Evolutionary conservation across 2,888 invertebrate genomes (phyloP).

Genomic region (Clusia tigrina): DNA sequence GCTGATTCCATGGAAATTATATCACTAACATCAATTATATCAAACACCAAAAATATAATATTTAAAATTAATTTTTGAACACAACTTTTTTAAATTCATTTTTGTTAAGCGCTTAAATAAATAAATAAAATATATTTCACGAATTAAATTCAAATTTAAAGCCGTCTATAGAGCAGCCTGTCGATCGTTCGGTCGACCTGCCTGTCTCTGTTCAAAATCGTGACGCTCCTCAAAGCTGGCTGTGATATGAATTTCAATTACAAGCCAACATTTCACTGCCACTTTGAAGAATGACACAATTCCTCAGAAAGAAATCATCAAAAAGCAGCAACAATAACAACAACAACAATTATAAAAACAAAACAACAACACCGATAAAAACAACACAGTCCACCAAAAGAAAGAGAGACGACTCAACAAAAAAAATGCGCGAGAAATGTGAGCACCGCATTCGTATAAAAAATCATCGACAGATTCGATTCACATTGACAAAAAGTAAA

Average conservation of each 20-base stretch:
- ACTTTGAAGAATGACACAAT: conserved; percentile 80
- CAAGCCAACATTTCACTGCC: conserved; percentile 80
- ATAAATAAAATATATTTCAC: too few relatives aligned
- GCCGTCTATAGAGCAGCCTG: too few relatives aligned
- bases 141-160: too few relatives aligned
- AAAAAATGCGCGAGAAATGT: too few relatives aligned
- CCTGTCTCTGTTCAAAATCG: conserved; percentile 47
- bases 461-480: neutral
- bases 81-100: neutral
- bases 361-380: too few relatives aligned
- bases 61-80: neutral
- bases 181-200: neutral
- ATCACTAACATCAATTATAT: too few relatives aligned
- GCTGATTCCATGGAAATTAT: too few relatives aligned
- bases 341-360: too few relatives aligned
- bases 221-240: conserved; percentile 97
- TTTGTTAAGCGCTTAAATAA: too few relatives aligned
- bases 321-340: neutral
- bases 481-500: neutral
- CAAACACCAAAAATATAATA: too few relatives aligned
- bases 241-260: conserved; percentile 82
- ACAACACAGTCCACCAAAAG: too few relatives aligned
- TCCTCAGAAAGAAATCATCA: conserved; percentile 39
- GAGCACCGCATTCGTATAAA: neutral
- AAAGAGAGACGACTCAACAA: too few relatives aligned